Evolutionary conservation across 2,888 invertebrate genomes (phyloP).

Genomic region (Charanyca ferruginea): DNA sequence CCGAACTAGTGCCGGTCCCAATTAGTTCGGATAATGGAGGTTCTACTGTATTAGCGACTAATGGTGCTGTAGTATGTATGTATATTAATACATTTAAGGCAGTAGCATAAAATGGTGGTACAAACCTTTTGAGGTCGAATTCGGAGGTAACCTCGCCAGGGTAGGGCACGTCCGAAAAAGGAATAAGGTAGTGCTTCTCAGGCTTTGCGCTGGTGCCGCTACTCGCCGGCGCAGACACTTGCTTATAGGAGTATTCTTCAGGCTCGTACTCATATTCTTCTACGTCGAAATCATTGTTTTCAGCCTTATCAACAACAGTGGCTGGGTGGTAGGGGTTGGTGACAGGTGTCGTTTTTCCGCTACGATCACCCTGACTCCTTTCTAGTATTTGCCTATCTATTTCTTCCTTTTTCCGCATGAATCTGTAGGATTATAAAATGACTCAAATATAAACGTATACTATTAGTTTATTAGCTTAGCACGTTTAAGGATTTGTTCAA

Average conservation of each 20-base stretch:
- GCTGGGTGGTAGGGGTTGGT: too few relatives aligned
- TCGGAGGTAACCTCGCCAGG: conserved; percentile 83
- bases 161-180: conserved; percentile 83
- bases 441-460: too few relatives aligned
- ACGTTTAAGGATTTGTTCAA: too few relatives aligned
- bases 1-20: too few relatives aligned
- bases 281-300: conserved; percentile 81
- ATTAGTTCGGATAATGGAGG: too few relatives aligned
- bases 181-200: conserved; percentile 77
- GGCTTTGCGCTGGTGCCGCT: conserved; percentile 66
- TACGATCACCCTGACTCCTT: conserved; percentile 60
- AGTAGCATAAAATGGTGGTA: conserved; percentile 4
- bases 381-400: conserved; percentile 73
- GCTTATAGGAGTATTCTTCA: conserved; percentile 74
- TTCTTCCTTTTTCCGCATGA: conserved; percentile 79
- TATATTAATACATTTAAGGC: too few relatives aligned
- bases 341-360: background rate
- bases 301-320: conserved; percentile 41
- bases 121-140: conserved; percentile 82
- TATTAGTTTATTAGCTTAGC: too few relatives aligned
- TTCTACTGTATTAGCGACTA: too few relatives aligned
- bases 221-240: conserved; percentile 61
- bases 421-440: conserved; percentile 64
- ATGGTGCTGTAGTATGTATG: too few relatives aligned
- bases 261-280: conserved; percentile 75